Percentiles rank a stretch among this genome's conserved stretches.
These are phyloP conservation scores for Blera fallax DNA, from an alignment of 2,888 invertebrate genomes.

Conservation along the genomic window DNA sequence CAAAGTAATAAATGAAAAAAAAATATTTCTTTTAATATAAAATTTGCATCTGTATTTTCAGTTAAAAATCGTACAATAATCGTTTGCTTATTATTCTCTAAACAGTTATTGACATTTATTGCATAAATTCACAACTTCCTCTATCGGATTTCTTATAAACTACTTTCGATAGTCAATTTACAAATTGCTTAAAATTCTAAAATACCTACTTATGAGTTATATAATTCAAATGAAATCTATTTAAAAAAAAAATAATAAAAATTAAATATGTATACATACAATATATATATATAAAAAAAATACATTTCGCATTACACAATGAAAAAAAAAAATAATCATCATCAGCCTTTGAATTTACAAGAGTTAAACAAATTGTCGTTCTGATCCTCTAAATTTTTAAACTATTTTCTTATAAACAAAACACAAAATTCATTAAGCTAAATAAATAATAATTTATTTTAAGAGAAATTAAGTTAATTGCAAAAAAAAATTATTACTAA, in stretches of 20 bases:
- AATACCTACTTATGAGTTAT: slow-evolving; percentile 28
- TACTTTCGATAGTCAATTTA: slow-evolving; percentile 35
- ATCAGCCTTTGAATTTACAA: slow-evolving; percentile 72
- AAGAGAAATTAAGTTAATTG: slow-evolving; percentile 57
- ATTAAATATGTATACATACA: too few relatives aligned
- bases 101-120: slow-evolving; percentile 63
- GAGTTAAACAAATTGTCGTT: slow-evolving; percentile 22
- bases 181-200: slow-evolving; percentile 39
- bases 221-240: slow-evolving; percentile 17
- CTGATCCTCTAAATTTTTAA: slow-evolving; percentile 33
- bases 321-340: slow-evolving; percentile 59
- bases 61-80: slow-evolving; percentile 48
- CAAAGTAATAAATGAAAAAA: background rate
- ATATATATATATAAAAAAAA: slow-evolving; percentile 35
- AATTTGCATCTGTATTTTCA: slow-evolving; percentile 58
- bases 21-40: slow-evolving; percentile 46
- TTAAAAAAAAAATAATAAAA: slow-evolving; percentile 42
- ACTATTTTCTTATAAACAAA: slow-evolving; percentile 30
- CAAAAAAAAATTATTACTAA: slow-evolving; percentile 20
- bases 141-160: slow-evolving; percentile 9
- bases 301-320: slow-evolving; percentile 51
- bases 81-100: slow-evolving; percentile 20
- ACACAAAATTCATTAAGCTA: slow-evolving; percentile 49
- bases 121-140: slow-evolving; percentile 67
- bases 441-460: slow-evolving; percentile 68